Evolutionary conservation across 2,797 vertebrate genomes (phyloP).

Genomic region (Tangara arthus): DNA sequence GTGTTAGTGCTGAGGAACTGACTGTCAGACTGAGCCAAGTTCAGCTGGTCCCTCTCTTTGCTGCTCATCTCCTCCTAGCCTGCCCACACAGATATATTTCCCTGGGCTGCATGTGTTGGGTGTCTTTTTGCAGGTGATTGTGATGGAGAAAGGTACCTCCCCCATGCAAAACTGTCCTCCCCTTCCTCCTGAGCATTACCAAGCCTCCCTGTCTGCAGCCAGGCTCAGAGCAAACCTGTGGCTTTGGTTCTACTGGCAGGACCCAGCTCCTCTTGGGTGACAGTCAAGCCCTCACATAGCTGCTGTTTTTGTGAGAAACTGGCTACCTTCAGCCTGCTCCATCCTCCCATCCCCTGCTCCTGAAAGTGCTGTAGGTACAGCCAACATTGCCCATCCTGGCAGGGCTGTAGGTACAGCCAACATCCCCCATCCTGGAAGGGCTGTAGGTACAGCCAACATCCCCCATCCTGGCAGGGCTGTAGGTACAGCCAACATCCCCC

Average conservation of each 20-base stretch:
- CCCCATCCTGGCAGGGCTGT: too few relatives aligned
- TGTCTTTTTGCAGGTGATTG: background rate
- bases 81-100: rapidly evolving
- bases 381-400: too few relatives aligned
- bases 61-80: background rate
- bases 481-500: too few relatives aligned
- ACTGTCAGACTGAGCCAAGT: background rate
- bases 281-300: rapidly evolving
- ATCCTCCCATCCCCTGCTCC: background rate
- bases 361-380: background rate
- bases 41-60: background rate
- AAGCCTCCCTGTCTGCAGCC: background rate
- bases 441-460: background rate
- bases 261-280: background rate
- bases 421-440: background rate
- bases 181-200: background rate
- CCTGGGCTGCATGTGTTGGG: background rate
- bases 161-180: background rate
- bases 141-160: background rate
- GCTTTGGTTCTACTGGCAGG: background rate
- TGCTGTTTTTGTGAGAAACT: background rate
- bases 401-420: too few relatives aligned
- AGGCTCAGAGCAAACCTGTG: background rate
- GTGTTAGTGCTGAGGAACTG: background rate
- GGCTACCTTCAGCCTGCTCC: background rate